Evolutionary conservation across 2,888 invertebrate genomes (phyloP).

Genomic region (Pycnomerus fuliginosus): DNA sequence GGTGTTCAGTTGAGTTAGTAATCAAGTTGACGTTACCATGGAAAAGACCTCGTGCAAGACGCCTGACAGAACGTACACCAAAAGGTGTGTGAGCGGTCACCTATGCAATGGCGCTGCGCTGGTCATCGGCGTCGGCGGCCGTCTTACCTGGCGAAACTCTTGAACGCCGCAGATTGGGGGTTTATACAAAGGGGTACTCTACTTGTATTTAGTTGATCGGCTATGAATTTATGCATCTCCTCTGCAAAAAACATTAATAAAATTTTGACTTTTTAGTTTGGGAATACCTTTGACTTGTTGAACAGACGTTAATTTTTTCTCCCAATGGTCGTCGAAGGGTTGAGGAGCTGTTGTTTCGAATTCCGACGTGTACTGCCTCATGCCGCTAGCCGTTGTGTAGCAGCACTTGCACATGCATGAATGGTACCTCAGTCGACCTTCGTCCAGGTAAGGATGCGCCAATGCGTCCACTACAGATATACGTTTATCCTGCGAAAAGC

Average conservation of each 20-base stretch:
- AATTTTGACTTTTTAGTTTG: conserved; percentile 5
- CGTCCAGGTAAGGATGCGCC: conserved; percentile 96
- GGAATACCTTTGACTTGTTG: conserved; percentile 89
- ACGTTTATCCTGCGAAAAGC: conserved; percentile 75
- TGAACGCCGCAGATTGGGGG: conserved; percentile 99
- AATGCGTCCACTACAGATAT: conserved; percentile 94
- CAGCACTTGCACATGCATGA: conserved; percentile 99
- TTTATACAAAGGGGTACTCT: conserved; percentile 99
- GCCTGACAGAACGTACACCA: conserved; percentile 46
- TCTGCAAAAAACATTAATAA: conserved; percentile 62
- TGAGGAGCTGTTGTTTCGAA: conserved; percentile 90
- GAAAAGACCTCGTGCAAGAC: not conserved
- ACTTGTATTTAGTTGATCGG: conserved; percentile 92
- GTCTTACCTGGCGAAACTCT: conserved; percentile 99
- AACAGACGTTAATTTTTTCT: conserved; percentile 88
- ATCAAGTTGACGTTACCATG: no score
- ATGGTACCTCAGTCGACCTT: conserved; percentile 97
- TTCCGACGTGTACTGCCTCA: conserved; percentile 87
- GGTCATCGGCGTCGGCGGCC: conserved; percentile 50
- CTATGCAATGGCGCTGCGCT: conserved; percentile 57
- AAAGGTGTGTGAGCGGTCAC: conserved; percentile 51
- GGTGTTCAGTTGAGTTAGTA: no score
- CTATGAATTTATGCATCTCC: conserved; percentile 98
- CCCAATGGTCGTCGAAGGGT: conserved; percentile 95
- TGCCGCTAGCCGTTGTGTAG: conserved; percentile 72